These are phyloP conservation scores for Drosophila subobscura DNA, from an alignment of 1,140 invertebrate species.

Conservation along the genomic window DNA sequence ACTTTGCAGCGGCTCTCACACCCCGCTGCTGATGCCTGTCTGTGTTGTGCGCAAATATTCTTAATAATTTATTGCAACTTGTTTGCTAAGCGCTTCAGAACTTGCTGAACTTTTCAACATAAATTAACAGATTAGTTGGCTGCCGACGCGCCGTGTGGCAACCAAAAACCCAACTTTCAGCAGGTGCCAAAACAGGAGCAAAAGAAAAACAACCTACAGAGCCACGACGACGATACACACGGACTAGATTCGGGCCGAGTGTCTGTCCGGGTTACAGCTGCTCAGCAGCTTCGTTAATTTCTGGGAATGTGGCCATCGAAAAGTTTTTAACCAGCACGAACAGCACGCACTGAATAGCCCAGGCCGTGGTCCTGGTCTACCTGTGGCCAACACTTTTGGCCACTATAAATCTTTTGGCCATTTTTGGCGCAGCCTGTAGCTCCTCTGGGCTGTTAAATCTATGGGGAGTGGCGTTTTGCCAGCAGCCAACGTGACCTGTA, in stretches of 20 bases:
- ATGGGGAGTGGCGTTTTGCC: conserved; percentile 13
- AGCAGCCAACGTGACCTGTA: conserved; percentile 31
- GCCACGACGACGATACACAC: conserved; percentile 2
- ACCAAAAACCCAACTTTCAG: conserved; percentile 27
- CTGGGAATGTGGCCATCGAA: conserved; percentile 12
- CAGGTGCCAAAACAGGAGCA: conserved; percentile 30
- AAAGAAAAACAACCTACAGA: conserved; percentile 9
- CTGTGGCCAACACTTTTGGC: conserved; percentile 53
- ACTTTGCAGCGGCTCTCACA: not conserved
- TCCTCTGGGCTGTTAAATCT: conserved; percentile 9
- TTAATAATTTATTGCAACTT: conserved; percentile 80
- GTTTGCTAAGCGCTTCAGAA: conserved; percentile 74
- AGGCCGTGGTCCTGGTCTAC: not conserved
- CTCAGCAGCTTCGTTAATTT: conserved; percentile 40
- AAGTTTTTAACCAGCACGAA: conserved; percentile 38
- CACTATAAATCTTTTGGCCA: conserved; percentile 60
- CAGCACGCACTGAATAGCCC: conserved; percentile 26
- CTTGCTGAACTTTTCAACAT: conserved; percentile 75
- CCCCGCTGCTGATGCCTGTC: too few relatives aligned
- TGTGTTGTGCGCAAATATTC: conserved; percentile 61
- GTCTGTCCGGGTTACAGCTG: conserved; percentile 7
- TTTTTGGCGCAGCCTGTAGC: not conserved
- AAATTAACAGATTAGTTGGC: conserved; percentile 79
- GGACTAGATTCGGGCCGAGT: conserved; percentile 6
- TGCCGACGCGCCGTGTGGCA: conserved; percentile 33